Evolutionary conservation across 2,888 invertebrate species (phyloP), one percentile per base, ranked within the genome.

Genomic region (Agriopis leucophaearia): DNA sequence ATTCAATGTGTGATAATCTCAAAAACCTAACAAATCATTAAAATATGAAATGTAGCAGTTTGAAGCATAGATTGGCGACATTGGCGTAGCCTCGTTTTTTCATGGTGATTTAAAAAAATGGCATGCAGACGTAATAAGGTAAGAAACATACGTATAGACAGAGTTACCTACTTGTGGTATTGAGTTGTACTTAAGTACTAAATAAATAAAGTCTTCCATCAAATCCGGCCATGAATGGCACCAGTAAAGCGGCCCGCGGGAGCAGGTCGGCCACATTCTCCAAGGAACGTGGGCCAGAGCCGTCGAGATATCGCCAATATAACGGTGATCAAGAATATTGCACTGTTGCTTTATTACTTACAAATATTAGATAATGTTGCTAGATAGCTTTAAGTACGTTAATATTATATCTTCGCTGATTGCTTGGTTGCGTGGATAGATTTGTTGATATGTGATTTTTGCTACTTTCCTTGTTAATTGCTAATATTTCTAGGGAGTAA

Each of bases 301-400:
- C 67, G 66, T 63, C 63, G 60, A 72, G 72, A 72, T 74, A 74
- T 64, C 66, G 66, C 62, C 70, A 62, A 70, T 71, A 64, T 70
- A 74, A 60, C 70, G 68, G 69, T 62, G 70, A 74, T 74, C 72
- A 70, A 69, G 70, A 72, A 72, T 66, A 70, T 58, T 57, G 62
- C 60, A 50, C 60, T 64, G 63, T 64, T 66, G 66, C 60, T 68
- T 68, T 69, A 70, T 68, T 71, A 64, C 73, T 48, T 62, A 66
- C 66, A 66, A 67, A 67, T 62, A 62, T 66, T 54, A 67, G 62
- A 67, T 67, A 58, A 63, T 58, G 47, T 36, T 62, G 45, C 13
- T 7, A 57, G 61, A 66, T 62, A 50, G 12, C 16, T 56, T 56
- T 63, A 42, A 50, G 50, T 51, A 15, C 38, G 38, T 48, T 52